A percentile compares a stretch with the other conserved stretches of the same genome.
Evolutionary conservation across 2,888 invertebrate species (phyloP).

Genomic region (Pollenia griseotomentosa): DNA sequence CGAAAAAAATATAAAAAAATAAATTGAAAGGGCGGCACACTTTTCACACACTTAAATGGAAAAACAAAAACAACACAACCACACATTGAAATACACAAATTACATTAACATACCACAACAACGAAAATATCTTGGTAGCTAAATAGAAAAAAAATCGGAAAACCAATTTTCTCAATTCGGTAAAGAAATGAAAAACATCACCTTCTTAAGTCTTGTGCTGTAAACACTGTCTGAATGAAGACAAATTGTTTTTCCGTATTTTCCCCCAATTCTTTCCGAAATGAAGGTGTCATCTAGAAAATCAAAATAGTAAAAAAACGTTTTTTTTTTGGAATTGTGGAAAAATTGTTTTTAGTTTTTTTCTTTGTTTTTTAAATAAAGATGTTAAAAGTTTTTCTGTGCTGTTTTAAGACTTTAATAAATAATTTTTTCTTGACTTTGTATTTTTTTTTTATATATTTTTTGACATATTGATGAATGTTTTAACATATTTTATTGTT

Average conservation of each 20-base stretch:
- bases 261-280: background rate
- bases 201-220: conserved; percentile 32
- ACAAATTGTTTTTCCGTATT: conserved; percentile 39
- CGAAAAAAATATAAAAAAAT: background rate
- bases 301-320: conserved; percentile 32
- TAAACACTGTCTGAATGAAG: conserved; percentile 40
- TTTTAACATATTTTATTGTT: conserved; percentile 67
- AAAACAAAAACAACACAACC: conserved; percentile 5
- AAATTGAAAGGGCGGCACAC: conserved; percentile 63
- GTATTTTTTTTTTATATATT: conserved; percentile 1
- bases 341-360: conserved; percentile 1
- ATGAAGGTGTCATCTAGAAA: conserved; percentile 59
- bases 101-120: conserved; percentile 60
- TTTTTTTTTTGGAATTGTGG: conserved; percentile 28
- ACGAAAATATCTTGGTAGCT: background rate
- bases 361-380: conserved; percentile 18
- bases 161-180: conserved; percentile 28
- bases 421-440: conserved; percentile 30
- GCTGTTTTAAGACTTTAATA: conserved; percentile 30
- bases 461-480: conserved; percentile 70
- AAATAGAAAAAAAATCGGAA: conserved; percentile 1
- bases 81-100: conserved; percentile 29
- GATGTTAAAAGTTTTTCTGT: conserved; percentile 27
- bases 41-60: conserved; percentile 45
- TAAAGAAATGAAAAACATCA: conserved; percentile 6